A percentile compares a stretch with the other conserved stretches of the same genome.
phyloP scores from a whole-genome alignment of 2,113 vertebrate species.

The Salvelinus fontinalis region DNA sequence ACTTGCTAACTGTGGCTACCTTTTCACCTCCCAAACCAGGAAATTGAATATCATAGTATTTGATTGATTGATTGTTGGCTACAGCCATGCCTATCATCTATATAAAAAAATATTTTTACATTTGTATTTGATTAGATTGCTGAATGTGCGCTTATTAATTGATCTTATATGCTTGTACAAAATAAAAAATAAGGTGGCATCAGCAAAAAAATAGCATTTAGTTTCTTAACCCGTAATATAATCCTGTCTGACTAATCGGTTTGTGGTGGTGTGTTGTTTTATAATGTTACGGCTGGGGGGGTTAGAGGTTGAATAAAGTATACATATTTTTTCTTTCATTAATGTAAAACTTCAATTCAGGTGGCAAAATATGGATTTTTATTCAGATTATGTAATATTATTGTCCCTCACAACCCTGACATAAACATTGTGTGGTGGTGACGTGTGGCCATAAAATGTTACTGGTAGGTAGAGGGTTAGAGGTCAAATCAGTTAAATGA shows the following conservation, averaged over 20 bases:
- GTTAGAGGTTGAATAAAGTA: too few relatives aligned
- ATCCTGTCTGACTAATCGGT: too few relatives aligned
- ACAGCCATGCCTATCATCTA: neutral
- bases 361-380: too few relatives aligned
- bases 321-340: too few relatives aligned
- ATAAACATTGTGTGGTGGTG: slow-evolving; percentile 21
- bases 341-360: too few relatives aligned
- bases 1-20: slow-evolving; percentile 63
- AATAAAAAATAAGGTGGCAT: slow-evolving; percentile 4
- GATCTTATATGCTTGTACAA: neutral
- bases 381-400: too few relatives aligned
- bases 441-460: slow-evolving; percentile 43
- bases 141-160: neutral
- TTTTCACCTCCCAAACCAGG: slow-evolving; percentile 59
- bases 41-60: slow-evolving; percentile 35
- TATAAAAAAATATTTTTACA: neutral
- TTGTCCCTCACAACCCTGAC: neutral
- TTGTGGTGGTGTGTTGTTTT: too few relatives aligned
- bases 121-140: neutral
- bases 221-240: too few relatives aligned
- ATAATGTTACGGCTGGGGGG: too few relatives aligned
- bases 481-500: slow-evolving; percentile 69
- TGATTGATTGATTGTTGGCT: slow-evolving; percentile 29
- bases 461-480: slow-evolving; percentile 30
- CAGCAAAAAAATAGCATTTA: neutral